phyloP scores from a whole-genome alignment of 1,140 invertebrate species.

The Anoplolepis gracilipes region DNA sequence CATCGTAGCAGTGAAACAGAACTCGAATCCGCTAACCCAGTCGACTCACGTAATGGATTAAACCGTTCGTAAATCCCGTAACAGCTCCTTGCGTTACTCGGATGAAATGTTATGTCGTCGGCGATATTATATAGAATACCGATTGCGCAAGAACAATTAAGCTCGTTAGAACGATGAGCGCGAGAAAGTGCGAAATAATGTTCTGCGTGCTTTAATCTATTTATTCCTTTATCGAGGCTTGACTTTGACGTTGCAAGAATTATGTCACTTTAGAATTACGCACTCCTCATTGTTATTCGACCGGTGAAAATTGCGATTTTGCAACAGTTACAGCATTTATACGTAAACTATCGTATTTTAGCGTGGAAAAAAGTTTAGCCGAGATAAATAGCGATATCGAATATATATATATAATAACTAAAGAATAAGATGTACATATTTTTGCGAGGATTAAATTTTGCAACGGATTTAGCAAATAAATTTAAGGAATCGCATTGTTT shows the following conservation, averaged over 20 bases:
- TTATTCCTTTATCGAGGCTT: not conserved
- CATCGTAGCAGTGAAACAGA: not conserved
- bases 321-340: not conserved
- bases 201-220: not conserved
- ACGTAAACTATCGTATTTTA: not conserved
- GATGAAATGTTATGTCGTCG: not conserved
- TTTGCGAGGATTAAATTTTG: not conserved
- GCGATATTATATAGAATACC: slow-evolving; percentile 26
- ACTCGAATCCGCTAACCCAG: not conserved
- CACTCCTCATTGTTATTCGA: not conserved
- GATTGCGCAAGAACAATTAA: slow-evolving; percentile 51
- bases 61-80: slow-evolving; percentile 25
- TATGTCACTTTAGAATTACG: not conserved
- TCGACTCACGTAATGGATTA: slow-evolving; percentile 32
- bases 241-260: not conserved
- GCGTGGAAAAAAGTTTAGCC: too few relatives aligned
- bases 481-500: not conserved
- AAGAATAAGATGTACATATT: not conserved
- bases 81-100: not conserved
- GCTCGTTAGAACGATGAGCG: not conserved
- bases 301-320: not conserved
- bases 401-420: too few relatives aligned
- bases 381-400: too few relatives aligned
- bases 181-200: not conserved
- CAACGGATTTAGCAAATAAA: not conserved